Evolutionary conservation across 1,140 invertebrate species (phyloP), one percentile per base, ranked within the genome.

Genomic region (Drosophila ogumai): DNA sequence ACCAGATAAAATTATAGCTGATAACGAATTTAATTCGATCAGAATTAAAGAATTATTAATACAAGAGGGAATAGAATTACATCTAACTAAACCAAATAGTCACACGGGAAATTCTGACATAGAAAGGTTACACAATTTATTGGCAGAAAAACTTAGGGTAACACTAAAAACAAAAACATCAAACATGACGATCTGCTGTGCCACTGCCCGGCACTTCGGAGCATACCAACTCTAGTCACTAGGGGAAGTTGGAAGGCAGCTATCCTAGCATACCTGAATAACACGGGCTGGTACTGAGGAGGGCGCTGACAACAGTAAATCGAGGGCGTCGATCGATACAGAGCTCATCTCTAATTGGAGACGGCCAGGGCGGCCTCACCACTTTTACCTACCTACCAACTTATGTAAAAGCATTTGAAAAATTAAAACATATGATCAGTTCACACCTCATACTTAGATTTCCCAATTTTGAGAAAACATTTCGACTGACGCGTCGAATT

Each of bases 111-210:
- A 57, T 28, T 57, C 54, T 5, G 54, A 57, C 36, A 56, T 56
- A 56, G 36, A 56, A 40, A 56, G 36, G 22, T 6, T 43, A 41
- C 36, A 57, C 25, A 57, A 57, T 9, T 56, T 19, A 28, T 13
- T 41, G 15, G 34, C 32, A 40, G 36, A 43, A 49, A 64, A 57
- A 28, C 25, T 47, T 36, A 46, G 63, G 46, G 32, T 49, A 44
- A 55, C 25, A 38, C 46, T 56, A 10, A 66, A 66, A 57, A 57
- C 63, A 22, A 25, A 54, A 44, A 17, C 22, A 28, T 25, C n/a
- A 31, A 56, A 36, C 31, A 34, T 57, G 32, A 25, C 31, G 38
- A n/a, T 57, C n/a, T n/a, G n/a, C n/a, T n/a, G n/a, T n/a, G n/a
- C n/a, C n/a, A n/a, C n/a, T n/a, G n/a, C n/a, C n/a, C n/a, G n/a